Percentiles rank a stretch among this genome's conserved stretches.
Evolutionary conservation across 2,888 invertebrate genomes (phyloP).

Genomic region (Heliconius charithonia): DNA sequence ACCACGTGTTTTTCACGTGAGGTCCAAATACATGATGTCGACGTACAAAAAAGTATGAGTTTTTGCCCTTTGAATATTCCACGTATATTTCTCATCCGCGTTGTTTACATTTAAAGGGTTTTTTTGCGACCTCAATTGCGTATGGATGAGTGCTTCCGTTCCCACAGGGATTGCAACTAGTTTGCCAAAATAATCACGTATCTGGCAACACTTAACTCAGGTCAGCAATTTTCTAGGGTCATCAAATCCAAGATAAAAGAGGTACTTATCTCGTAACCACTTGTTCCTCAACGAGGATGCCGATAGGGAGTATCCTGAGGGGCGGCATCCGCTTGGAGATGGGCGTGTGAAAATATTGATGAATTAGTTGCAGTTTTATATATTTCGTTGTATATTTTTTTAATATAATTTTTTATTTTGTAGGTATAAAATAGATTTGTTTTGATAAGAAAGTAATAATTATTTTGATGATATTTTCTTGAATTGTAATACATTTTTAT

Average conservation of each 20-base stretch:
- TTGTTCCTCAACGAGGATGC: conserved; percentile 49
- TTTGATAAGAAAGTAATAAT: neutral
- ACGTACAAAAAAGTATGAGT: conserved; percentile 1
- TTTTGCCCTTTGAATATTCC: conserved; percentile 23
- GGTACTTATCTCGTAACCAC: conserved; percentile 46
- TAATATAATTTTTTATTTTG: too few relatives aligned
- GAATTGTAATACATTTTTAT: neutral
- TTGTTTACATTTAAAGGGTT: conserved; percentile 30
- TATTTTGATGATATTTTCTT: neutral
- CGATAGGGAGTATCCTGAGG: conserved; percentile 61
- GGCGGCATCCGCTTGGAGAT: conserved; percentile 58
- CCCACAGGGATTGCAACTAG: conserved; percentile 60
- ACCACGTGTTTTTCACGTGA: conserved; percentile 32
- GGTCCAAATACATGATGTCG: conserved; percentile 20
- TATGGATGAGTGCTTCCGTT: conserved; percentile 60
- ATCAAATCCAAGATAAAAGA: conserved; percentile 37
- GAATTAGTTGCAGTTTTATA: conserved; percentile 8
- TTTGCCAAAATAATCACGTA: conserved; percentile 72
- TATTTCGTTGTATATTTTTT: neutral
- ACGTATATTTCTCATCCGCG: conserved; percentile 20
- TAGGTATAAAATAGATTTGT: neutral
- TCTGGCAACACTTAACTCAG: conserved; percentile 60
- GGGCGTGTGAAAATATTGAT: conserved; percentile 62
- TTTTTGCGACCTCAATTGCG: conserved; percentile 31
- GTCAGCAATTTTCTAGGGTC: conserved; percentile 50